Percentiles rank a stretch among this genome's conserved stretches.
phyloP scores from a whole-genome alignment of 1,140 invertebrate genomes.

The Cyclargus thomasi region DNA sequence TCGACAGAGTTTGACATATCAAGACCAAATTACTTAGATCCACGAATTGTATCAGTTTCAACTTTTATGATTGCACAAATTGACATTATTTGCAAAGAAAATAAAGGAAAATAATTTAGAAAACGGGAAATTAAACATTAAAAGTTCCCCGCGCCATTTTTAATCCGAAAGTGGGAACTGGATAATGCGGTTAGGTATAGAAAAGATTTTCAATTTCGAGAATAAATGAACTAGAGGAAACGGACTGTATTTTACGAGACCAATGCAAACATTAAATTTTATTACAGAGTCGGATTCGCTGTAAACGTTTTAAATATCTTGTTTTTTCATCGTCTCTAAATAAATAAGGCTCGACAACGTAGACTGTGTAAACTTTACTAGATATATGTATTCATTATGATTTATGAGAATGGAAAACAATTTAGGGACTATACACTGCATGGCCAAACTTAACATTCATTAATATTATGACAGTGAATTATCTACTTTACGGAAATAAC shows the following conservation, averaged over 20 bases:
- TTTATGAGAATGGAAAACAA: too few species aligned
- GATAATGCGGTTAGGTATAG: background rate
- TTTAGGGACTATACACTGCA: too few species aligned
- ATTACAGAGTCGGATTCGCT: background rate
- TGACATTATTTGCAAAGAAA: background rate
- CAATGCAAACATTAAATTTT: slow-evolving; percentile 1
- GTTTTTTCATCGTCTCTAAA: background rate
- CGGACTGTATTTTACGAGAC: background rate
- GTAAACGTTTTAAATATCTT: background rate
- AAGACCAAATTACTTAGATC: too few species aligned
- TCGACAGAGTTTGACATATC: too few species aligned
- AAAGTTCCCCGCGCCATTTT: background rate
- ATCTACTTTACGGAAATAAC: too few species aligned
- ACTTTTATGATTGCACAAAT: background rate
- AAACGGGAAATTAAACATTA: background rate
- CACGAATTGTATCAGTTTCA: too few species aligned
- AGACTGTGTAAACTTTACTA: background rate
- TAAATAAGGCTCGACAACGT: background rate
- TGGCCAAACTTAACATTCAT: too few species aligned
- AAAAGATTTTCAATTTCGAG: background rate
- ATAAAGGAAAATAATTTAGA: background rate
- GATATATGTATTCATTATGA: too few species aligned
- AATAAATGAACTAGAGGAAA: background rate
- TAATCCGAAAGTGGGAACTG: background rate
- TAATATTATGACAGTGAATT: too few species aligned